Conservation (phyloP, 2,113 vertebrate genomes). For the Protomyctophum bolini region DNA sequence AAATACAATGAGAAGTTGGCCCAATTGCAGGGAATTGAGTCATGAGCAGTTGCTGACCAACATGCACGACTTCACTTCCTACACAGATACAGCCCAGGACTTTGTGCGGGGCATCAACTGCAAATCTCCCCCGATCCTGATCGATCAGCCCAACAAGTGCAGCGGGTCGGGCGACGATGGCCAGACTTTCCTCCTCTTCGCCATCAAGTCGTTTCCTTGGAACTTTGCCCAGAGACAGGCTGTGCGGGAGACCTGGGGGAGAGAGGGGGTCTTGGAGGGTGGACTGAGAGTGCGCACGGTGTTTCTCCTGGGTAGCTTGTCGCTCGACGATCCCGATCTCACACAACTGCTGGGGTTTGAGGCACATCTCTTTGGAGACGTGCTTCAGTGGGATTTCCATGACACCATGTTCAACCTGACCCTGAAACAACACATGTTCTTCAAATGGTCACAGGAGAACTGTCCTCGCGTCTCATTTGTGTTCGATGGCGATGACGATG, state of each 20-base stretch:
- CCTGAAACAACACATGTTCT: conserved; percentile 75
- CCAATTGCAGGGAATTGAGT: conserved; percentile 49
- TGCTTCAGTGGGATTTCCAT: conserved; percentile 81
- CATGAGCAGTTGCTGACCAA: conserved; percentile 65
- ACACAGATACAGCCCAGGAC: conserved; percentile 54
- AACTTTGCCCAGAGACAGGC: conserved; percentile 76
- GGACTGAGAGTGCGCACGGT: conserved; percentile 60
- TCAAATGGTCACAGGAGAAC: conserved; percentile 68
- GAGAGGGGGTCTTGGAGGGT: conserved; percentile 39
- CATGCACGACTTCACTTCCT: conserved; percentile 69
- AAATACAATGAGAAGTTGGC: conserved; percentile 8
- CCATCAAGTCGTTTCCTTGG: conserved; percentile 74
- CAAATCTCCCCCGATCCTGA: conserved; percentile 65
- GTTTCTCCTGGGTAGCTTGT: conserved; percentile 75
- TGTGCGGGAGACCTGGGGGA: conserved; percentile 78
- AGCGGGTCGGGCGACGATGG: background rate
- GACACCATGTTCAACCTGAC: conserved; percentile 81
- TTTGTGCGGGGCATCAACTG: conserved; percentile 77
- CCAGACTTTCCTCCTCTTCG: conserved; percentile 69
- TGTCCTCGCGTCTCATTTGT: conserved; percentile 70
- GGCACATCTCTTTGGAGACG: conserved; percentile 65
- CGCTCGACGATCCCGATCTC: conserved; percentile 63
- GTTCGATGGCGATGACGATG: conserved; percentile 86
- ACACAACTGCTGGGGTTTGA: conserved; percentile 68
- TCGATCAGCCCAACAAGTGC: conserved; percentile 77